Evolutionary conservation across 2,888 invertebrate genomes (phyloP).

Genomic region (Zelleria hepariella): DNA sequence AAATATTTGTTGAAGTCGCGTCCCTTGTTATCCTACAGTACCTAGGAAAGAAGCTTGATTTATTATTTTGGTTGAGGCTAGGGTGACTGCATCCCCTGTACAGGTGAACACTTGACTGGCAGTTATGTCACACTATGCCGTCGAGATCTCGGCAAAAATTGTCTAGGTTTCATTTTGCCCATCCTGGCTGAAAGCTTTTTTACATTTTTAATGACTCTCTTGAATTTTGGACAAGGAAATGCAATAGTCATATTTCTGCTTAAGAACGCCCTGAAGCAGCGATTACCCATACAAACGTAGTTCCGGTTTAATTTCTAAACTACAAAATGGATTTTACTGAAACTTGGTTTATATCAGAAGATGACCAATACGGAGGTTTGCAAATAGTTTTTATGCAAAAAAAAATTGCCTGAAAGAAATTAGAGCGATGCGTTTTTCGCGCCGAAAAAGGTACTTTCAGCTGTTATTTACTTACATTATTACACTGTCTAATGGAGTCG

Average conservation of each 20-base stretch:
- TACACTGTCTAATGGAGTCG: too few species aligned
- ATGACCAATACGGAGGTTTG: too few species aligned
- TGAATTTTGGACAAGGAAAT: background rate
- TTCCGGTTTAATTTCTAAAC: too few species aligned
- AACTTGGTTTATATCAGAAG: too few species aligned
- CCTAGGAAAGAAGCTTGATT: background rate
- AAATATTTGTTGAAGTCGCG: background rate
- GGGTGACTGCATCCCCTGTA: background rate
- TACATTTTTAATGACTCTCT: background rate
- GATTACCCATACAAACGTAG: too few species aligned
- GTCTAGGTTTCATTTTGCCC: background rate
- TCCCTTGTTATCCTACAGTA: background rate
- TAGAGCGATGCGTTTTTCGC: too few species aligned
- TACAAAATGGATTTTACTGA: too few species aligned
- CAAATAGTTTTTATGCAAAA: too few species aligned
- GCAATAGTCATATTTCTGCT: background rate
- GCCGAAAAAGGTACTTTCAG: too few species aligned
- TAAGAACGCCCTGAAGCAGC: background rate
- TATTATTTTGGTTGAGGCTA: background rate
- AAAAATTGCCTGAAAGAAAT: too few species aligned
- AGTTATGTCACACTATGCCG: background rate
- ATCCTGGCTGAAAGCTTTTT: background rate
- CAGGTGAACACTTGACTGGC: background rate
- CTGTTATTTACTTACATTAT: too few species aligned
- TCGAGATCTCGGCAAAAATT: background rate